These are phyloP conservation scores for Heliconius ismenius DNA, from an alignment of 2,888 invertebrate genomes.

Conservation along the genomic window DNA sequence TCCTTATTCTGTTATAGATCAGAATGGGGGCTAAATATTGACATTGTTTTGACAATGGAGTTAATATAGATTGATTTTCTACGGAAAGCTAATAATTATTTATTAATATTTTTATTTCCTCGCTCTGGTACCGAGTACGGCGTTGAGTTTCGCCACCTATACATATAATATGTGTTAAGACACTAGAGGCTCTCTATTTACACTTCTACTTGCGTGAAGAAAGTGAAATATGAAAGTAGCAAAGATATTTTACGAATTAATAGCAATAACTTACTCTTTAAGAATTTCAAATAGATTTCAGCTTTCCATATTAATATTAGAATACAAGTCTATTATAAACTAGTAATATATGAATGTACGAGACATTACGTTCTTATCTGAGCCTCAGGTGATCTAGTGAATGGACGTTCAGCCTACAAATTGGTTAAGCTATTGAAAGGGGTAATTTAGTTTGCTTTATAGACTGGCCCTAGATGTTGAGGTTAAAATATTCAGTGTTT, in stretches of 20 bases:
- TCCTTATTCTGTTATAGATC: slow-evolving; percentile 29
- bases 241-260: too few species aligned
- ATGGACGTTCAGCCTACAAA: slow-evolving; percentile 13
- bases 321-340: not conserved
- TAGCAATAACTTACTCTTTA: too few species aligned
- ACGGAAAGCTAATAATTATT: not conserved
- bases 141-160: too few species aligned
- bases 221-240: too few species aligned
- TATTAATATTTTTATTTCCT: too few species aligned
- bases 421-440: slow-evolving; percentile 7
- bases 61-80: slow-evolving; percentile 14
- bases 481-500: not conserved
- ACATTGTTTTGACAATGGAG: slow-evolving; percentile 7
- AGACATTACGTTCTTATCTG: not conserved
- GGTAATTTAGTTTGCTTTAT: slow-evolving; percentile 5
- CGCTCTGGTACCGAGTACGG: too few species aligned
- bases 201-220: too few species aligned
- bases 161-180: too few species aligned
- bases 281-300: not conserved
- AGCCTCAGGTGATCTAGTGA: slow-evolving; percentile 14
- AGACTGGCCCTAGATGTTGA: not conserved
- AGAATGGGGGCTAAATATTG: slow-evolving; percentile 20
- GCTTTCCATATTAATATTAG: not conserved
- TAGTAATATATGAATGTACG: not conserved
- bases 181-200: too few species aligned